Evolutionary conservation across 1,140 invertebrate genomes (phyloP), one percentile per base, ranked within the genome.

Genomic region (Euwallacea similis): DNA sequence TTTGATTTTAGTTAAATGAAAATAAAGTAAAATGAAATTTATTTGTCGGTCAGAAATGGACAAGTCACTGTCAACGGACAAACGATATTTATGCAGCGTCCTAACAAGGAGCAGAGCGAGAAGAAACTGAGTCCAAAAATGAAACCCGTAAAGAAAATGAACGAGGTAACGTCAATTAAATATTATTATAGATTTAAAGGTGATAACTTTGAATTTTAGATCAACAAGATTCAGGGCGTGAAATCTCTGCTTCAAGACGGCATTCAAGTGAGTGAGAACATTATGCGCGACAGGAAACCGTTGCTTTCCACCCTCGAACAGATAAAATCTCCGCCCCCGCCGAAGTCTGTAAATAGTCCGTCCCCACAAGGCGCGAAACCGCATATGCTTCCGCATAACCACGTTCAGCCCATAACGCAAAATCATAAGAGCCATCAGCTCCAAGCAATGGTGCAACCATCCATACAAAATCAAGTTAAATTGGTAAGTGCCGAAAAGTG

Each of bases 61-160:
- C 81, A 82, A 56, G 66, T 82, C 50, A 82, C 80, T n/a, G 80
- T 82, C 7, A 82, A 82, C 61, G 81, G 81, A 8, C 81, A 82
- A 65, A 82, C 81, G 0, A 81, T 82, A 15, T 82, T 80, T 65
- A 82, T 82, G 81, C 81, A 81, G 58, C 67, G 81, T n/a, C 75
- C 79, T 44, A 78, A 77, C 55, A 76, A 75, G 55, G 74, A 76
- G 7, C 73, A 77, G 42, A 73, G 50, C 16, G 79, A 81, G 47
- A 79, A 79, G 66, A 81, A 81, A 69, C 54, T 79, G 11, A 79
- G 79, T 13, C 80, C 80, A 0, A 81, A 81, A 72, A 77, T 76
- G 33, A 81, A 80, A 62, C 77, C 79, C 8, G 69, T 80, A 6
- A 78, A 78, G 53, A 77, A 76, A 59, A 63, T 76, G 16, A 73